Evolutionary conservation across 2,797 vertebrate genomes (phyloP), one percentile per base, ranked within the genome.

Genomic region (Bryconaethiops microstoma): DNA sequence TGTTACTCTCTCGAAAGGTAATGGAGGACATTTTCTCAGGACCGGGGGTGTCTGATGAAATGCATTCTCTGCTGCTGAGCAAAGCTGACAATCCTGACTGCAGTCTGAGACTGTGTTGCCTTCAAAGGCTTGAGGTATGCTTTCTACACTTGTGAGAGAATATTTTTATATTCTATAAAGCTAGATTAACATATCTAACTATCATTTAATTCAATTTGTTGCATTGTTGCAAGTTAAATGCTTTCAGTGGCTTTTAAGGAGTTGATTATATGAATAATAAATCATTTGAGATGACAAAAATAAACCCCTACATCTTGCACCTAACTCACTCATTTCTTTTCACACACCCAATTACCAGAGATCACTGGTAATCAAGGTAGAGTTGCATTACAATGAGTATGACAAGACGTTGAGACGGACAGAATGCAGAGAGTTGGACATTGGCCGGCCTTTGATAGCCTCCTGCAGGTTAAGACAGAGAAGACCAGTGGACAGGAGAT

Each of bases 71-170:
- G 12, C 84, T 96, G 0, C 76, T 92, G 7, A 91, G 76, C 62
- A 85, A 86, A 19, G 82, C 69, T 65, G 82, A 92, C 42, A 90
- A 90, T 69, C 82, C 91, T 19, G 94, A 96, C 86, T 93, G 90
- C 0, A 82, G 89, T 76, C 79, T 96, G 29, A 91, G 93, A 79
- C 92, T 97, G 50, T 94, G 92, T 19, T 92, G 90, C 79, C 94
- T 97, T 63, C 96, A 97, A 86, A 96, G 91, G 81, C 93, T 96
- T 5, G 90, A 93, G 94, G 96, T 97, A 92, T 57, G 54, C n/a
- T 23, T 50, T 50, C 67, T 45, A 7, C 48, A n/a, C 42, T 48
- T 35, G 2, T 35, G 35, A 35, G 35, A 35, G 35, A 9, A 57
- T 55, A n/a, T 55, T 55, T 55, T 17, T 55, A 17, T 55, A 19